Conservation (phyloP, 2,113 vertebrate genomes). For the Callaeas wilsoni region DNA sequence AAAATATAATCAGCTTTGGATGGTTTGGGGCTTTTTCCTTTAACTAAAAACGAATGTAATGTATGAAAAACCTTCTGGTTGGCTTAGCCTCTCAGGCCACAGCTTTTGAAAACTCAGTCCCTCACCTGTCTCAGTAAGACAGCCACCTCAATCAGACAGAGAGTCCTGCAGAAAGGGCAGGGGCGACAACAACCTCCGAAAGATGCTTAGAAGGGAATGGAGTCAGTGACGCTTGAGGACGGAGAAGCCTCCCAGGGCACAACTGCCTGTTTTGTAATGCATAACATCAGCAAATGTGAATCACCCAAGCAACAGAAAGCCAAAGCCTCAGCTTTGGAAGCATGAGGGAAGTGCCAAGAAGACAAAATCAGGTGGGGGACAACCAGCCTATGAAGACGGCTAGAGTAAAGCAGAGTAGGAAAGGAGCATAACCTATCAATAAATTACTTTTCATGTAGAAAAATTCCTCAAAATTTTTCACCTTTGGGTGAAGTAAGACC, state of each 20-base stretch:
- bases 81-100: background rate
- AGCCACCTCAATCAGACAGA: background rate
- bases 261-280: background rate
- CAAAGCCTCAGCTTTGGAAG: background rate
- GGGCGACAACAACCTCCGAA: rapidly evolving
- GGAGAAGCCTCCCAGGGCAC: background rate
- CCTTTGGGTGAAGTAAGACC: background rate
- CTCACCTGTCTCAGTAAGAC: background rate
- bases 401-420: background rate
- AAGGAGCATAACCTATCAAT: background rate
- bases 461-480: background rate
- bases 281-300: background rate
- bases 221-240: background rate
- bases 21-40: background rate
- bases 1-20: background rate
- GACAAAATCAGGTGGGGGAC: background rate
- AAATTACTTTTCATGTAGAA: background rate
- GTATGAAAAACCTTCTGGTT: background rate
- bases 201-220: background rate
- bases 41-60: background rate
- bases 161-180: background rate
- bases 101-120: background rate
- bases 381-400: background rate
- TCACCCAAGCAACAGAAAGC: background rate
- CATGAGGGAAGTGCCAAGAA: background rate